Evolutionary conservation across 2,888 invertebrate species (phyloP), one percentile per base, ranked within the genome.

Genomic region (Drosophila vallismaia): DNA sequence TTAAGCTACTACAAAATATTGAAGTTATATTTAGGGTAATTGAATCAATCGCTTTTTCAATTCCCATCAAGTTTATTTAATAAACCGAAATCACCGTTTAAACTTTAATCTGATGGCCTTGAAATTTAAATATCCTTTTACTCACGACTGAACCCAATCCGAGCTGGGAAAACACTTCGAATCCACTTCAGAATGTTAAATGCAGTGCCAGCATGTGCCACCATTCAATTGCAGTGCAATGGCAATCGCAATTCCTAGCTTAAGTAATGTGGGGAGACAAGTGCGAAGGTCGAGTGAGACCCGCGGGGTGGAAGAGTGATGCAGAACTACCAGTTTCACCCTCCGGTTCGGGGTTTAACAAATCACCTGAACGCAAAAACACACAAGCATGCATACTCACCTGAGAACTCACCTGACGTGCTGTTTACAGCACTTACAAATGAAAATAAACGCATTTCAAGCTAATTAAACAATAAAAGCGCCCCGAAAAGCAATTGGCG

Each of bases 401-500:
- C 26, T 26, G 9, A 9, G 10, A 14, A 24, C 66, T 63, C 86
- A 59, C 71, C 71, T 71, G 59, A 70, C 69, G 29, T 75, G 51
- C 79, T 87, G 82, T 83, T 88, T 80, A 80, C 88, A 74, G 52
- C 88, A 77, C 84, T 83, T 83, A 63, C 71, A 68, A 88, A 77
- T 71, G 84, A 88, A 83, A 88, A 88, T 88, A 83, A 83, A 84
- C 88, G 84, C 88, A 84, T 88, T 88, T 83, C 83, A 84, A 76
- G 88, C 83, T 83, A 83, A 83, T 83, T 83, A 83, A 86, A 83
- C 86, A 83, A 88, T 76, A 86, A 82, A 87, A 84, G 76, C 64
- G 51, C 29, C 53, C 56, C 68, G 50, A 45, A 79, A 71, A 82
- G 63, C 62, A 82, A 76, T 68, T 66, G 56, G 40, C 49, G 59